These are phyloP conservation scores for Drosophila watanabei DNA, from an alignment of 1,140 invertebrate genomes.

Conservation along the genomic window DNA sequence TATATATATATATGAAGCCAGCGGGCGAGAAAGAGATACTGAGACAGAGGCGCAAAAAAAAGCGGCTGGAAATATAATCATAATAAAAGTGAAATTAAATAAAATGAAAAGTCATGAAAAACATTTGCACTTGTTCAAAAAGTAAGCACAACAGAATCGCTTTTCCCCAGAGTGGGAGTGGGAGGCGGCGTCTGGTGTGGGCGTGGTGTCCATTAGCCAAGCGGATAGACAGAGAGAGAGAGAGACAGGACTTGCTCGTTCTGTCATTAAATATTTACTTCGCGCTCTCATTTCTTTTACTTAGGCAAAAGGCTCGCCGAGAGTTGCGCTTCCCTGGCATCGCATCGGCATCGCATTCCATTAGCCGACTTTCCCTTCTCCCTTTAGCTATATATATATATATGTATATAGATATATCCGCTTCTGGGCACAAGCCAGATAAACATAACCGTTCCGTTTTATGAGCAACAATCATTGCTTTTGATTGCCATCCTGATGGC, in stretches of 20 bases:
- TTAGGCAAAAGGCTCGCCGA: slow-evolving; percentile 58
- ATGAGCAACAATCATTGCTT: slow-evolving; percentile 83
- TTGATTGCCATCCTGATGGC: slow-evolving; percentile 76
- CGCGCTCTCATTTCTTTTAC: slow-evolving; percentile 72
- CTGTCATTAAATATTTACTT: slow-evolving; percentile 81
- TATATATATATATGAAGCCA: not conserved
- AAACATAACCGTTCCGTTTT: slow-evolving; percentile 83
- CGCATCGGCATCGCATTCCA: slow-evolving; percentile 47
- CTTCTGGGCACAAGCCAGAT: slow-evolving; percentile 74
- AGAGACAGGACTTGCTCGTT: slow-evolving; percentile 1
- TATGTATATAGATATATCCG: slow-evolving; percentile 20
- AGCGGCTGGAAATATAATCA: slow-evolving; percentile 75
- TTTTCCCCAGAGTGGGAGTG: slow-evolving; percentile 8
- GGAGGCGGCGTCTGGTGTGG: not conserved
- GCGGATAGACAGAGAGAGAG: not conserved
- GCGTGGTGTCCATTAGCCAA: slow-evolving; percentile 60
- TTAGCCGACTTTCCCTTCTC: slow-evolving; percentile 31
- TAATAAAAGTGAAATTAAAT: slow-evolving; percentile 83
- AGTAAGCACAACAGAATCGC: slow-evolving; percentile 61
- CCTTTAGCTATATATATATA: not conserved
- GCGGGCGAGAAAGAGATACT: not conserved
- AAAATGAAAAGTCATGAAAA: slow-evolving; percentile 79
- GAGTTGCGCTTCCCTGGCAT: slow-evolving; percentile 34
- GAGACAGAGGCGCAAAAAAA: slow-evolving; percentile 11
- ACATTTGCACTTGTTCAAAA: slow-evolving; percentile 80